Evolutionary conservation across 1,140 invertebrate species (phyloP), one percentile per base, ranked within the genome.

Genomic region (Archivesica marissinica): DNA sequence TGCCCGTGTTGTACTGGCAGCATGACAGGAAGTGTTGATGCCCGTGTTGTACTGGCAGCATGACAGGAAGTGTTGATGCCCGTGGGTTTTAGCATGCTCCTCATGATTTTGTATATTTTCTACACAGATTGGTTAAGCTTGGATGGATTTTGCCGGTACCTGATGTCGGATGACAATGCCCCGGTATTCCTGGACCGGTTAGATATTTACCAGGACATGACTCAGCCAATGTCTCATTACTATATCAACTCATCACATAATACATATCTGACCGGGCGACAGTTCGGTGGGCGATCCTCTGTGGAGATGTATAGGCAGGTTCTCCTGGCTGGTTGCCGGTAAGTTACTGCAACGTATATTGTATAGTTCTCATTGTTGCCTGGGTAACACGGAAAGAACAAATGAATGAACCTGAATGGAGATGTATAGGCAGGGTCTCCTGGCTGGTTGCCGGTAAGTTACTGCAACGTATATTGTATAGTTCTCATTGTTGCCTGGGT

Each of bases 201-300:
- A 70, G 99, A 99, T 91, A 97, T 98, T 88, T 99, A 99, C 93
- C 99, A 96, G 92, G 98, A 99, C 88, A 99, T 99, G 99, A 98
- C 99, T 93, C 98, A 99, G 92, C 98, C 99, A 0, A 92, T 99
- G 28, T 96, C 97, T 44, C 99, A 99, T 93, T 99, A 99, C 95
- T 99, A 99, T 93, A 99, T 99, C 88, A 99, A 99, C 95, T 99
- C 98, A 35, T 99, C 98, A 68, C 99, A 99, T 94, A 99, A 99
- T 93, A 99, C 99, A 11, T 99, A 99, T 94, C 95, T 99, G 41
- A 97, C 96, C 30, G 98, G 98, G 7, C 97, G 99, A 94, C 98
- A 99, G 95, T 95, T 99, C 91, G 99, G 98, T 33, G 98, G 98
- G 64, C 97, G 97, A 93, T 98, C 98, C 66, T 98, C 97, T 33